Evolutionary conservation across 2,888 invertebrate genomes (phyloP).

Genomic region (Ferrisia virgata): DNA sequence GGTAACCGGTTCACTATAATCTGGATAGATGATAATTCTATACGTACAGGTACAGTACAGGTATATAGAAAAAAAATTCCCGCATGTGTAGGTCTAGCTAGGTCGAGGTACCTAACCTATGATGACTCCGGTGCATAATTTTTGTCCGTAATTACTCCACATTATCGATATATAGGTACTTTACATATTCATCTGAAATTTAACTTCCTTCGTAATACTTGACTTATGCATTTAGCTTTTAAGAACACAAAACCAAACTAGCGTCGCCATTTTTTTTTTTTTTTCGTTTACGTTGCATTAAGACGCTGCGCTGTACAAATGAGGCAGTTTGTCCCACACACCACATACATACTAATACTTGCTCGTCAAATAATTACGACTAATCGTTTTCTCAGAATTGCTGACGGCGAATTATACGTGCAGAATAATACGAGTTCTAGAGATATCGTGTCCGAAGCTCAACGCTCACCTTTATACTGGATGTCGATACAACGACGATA

Average conservation of each 20-base stretch:
- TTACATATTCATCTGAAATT: not conserved
- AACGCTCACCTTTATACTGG: too few species aligned
- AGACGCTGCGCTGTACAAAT: not conserved
- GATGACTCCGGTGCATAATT: not conserved
- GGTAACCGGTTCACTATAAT: not conserved
- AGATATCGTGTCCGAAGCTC: not conserved
- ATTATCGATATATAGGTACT: not conserved
- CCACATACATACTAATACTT: not conserved
- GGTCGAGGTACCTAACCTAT: too few species aligned
- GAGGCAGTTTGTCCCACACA: not conserved
- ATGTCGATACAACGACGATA: not conserved
- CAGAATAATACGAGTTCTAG: not conserved
- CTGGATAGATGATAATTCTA: not conserved
- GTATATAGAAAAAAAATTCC: not conserved
- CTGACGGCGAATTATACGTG: not conserved
- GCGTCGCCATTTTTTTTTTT: not conserved
- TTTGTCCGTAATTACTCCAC: not conserved
- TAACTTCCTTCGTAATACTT: not conserved
- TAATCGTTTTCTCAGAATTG: not conserved
- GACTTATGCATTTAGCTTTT: not conserved
- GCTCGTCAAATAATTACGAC: not conserved
- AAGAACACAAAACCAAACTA: too few species aligned
- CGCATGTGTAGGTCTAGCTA: not conserved
- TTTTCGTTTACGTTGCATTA: slow-evolving; percentile 1
- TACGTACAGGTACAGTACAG: too few species aligned